Conservation (phyloP, 2,113 vertebrate genomes). For the Callionymus lyra region DNA sequence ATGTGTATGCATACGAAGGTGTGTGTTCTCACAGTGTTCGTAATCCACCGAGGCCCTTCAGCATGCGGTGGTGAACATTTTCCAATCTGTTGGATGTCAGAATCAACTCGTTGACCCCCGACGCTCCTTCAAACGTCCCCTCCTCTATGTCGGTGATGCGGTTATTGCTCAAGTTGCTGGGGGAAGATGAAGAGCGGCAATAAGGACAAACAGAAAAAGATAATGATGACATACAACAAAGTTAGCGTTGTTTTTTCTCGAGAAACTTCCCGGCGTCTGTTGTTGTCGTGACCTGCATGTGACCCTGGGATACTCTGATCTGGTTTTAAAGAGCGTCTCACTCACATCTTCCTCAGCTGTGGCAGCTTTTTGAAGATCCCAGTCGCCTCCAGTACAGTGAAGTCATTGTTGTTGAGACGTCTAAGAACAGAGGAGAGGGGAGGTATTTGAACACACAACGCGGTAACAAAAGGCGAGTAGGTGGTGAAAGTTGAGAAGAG, state of each 20-base stretch:
- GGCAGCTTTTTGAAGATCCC: constrained; percentile 97
- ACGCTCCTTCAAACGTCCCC: constrained; percentile 90
- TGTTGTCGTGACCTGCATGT: constrained; percentile 9
- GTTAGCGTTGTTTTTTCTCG: too few relatives aligned
- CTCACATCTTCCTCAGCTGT: constrained; percentile 96
- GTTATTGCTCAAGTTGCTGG: constrained; percentile 95
- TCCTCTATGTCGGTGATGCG: constrained; percentile 98
- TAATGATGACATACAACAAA: not conserved
- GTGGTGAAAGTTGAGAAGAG: not conserved
- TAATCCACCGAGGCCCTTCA: constrained; percentile 86
- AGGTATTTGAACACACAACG: constrained; percentile 9
- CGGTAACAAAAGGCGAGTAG: not conserved
- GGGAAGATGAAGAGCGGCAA: not conserved
- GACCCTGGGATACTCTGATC: constrained; percentile 16
- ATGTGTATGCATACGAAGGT: constrained; percentile 17
- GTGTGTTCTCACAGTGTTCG: constrained; percentile 84
- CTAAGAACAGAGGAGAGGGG: constrained; percentile 54
- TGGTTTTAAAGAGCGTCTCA: constrained; percentile 20
- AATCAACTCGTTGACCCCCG: constrained; percentile 88
- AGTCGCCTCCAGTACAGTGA: constrained; percentile 91
- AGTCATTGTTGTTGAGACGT: constrained; percentile 96
- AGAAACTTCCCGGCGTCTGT: not conserved
- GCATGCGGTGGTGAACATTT: constrained; percentile 85
- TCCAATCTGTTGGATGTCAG: constrained; percentile 92
- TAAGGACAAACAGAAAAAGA: not conserved